Conservation (phyloP, 2,888 invertebrate genomes). For the Hirtodrosophila histrioides region DNA sequence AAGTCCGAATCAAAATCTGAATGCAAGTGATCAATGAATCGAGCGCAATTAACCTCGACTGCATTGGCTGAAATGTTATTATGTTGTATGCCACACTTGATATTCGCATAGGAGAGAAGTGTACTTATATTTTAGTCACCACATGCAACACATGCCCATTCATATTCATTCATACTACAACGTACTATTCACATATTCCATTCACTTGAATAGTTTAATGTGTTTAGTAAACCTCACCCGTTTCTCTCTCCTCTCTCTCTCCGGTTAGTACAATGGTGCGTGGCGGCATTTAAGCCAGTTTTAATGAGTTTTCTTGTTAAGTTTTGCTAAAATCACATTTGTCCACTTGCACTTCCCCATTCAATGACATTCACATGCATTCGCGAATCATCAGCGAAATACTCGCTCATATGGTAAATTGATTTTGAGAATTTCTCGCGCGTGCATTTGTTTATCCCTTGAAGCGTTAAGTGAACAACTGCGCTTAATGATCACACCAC, state of each 20-base stretch:
- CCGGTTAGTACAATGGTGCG: conserved; percentile 12
- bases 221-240: too few species aligned
- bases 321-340: conserved; percentile 40
- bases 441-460: conserved; percentile 74
- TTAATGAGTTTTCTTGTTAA: conserved; percentile 39
- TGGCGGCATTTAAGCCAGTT: conserved; percentile 23
- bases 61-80: too few species aligned
- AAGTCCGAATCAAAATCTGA: too few species aligned
- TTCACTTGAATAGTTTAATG: conserved; percentile 9
- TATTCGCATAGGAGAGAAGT: too few species aligned
- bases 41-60: too few species aligned
- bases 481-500: conserved; percentile 65
- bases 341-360: conserved; percentile 51
- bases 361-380: conserved; percentile 63
- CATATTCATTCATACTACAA: not conserved
- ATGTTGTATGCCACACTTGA: too few species aligned
- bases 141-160: conserved; percentile 1
- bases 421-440: conserved; percentile 71
- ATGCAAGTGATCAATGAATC: too few species aligned
- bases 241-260: conserved; percentile 1
- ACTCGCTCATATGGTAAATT: conserved; percentile 63
- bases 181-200: conserved; percentile 5
- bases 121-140: too few species aligned
- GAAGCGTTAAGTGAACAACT: conserved; percentile 78
- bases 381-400: conserved; percentile 52